These are phyloP conservation scores for Anarhynchus alexandrinus DNA, from an alignment of 2,113 vertebrate genomes.

Conservation along the genomic window DNA sequence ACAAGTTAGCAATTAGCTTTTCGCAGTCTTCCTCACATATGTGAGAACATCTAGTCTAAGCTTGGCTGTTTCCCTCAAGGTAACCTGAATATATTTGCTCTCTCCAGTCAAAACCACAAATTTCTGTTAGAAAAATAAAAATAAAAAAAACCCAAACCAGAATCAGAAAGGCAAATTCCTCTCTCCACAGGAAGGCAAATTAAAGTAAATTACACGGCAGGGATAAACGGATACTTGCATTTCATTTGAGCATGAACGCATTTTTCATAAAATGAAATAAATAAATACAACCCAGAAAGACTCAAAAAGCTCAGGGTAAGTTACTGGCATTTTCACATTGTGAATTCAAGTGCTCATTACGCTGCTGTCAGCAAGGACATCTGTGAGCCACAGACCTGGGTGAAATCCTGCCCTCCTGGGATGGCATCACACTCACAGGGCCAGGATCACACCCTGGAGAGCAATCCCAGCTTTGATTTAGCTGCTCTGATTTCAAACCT, in stretches of 20 bases:
- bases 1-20: not conserved
- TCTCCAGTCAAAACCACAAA: not conserved
- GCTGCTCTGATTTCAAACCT: not conserved
- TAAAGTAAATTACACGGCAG: not conserved
- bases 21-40: not conserved
- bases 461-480: not conserved
- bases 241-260: not conserved
- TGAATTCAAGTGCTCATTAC: not conserved
- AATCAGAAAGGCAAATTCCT: not conserved
- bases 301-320: not conserved
- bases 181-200: not conserved
- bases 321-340: not conserved
- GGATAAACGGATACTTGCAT: not conserved
- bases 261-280: not conserved
- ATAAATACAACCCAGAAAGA: not conserved
- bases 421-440: rapidly evolving
- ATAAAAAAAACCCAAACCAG: not conserved
- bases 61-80: not conserved
- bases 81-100: not conserved
- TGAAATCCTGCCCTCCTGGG: not conserved
- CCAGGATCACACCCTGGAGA: not conserved
- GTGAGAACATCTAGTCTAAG: not conserved
- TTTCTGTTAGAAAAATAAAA: not conserved
- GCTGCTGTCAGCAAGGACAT: not conserved
- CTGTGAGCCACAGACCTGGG: not conserved